Base-by-base conservation (phyloP, 2,113 vertebrate species). In the Motacilla tschutschensis region DNA sequence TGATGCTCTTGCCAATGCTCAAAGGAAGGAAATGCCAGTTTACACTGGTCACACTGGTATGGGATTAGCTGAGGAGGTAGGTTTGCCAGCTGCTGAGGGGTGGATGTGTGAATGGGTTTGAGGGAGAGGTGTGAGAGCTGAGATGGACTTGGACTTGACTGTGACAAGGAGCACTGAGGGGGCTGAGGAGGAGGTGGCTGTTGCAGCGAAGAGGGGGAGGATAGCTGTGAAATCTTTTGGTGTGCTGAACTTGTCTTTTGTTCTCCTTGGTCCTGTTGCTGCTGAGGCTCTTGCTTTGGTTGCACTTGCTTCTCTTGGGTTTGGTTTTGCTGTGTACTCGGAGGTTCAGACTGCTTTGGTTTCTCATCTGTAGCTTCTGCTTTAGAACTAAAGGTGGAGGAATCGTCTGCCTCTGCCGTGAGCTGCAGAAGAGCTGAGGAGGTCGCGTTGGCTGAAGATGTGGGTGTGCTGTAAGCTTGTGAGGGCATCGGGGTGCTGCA, bases 1-100 rank as follows among this genome's bases (percentile, higher is more conserved):
- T 99, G 99, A 96, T 99, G 99, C 91, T 99, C 99, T 89, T 99
- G 99, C 99, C 99, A 99, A 94, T 99, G 99, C 93, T 99, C 99
- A 65, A 99, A 99, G 4, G 99, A 99, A 41, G 99, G 99, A 87
- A 99, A 99, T 6, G 98, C 98, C 92, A 99, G 96, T 90, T 99
- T 99, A 94, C 99, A 99, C 96, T 99, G 99, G 94, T 99, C 99
- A 91, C 99, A 99, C 97, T 99, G 99, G 97, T 99, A 99, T 1
- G 97, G 98, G 92, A 99, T 98, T 94, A 99, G 97, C 93, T 99
- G 99, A 88, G 99, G 99, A 94, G 98, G 97, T 96, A 99, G 93
- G 96, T 92, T 98, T 87, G 97, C 94, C 93, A 98, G 75, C 80
- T 97, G 97, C 69, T 99, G 99, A 88, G 98, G 97, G 60, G 98